Evolutionary conservation across 1,140 invertebrate genomes (phyloP).

Genomic region (Brachionus calyciflorus): DNA sequence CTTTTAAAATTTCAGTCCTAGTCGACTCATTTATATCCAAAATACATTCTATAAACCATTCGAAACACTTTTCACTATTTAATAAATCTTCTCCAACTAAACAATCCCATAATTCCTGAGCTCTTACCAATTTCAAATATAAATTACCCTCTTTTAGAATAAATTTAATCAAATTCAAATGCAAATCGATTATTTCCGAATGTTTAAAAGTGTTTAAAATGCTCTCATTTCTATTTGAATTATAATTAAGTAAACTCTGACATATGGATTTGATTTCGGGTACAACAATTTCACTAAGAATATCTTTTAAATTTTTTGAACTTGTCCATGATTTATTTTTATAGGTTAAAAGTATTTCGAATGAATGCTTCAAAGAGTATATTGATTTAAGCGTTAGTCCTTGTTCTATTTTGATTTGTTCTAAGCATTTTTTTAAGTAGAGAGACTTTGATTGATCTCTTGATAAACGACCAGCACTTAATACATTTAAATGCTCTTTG

Average conservation of each 20-base stretch:
- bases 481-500: slow-evolving; percentile 63
- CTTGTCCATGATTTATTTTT: neutral
- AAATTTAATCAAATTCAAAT: slow-evolving; percentile 63
- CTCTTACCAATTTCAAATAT: slow-evolving; percentile 62
- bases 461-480: slow-evolving; percentile 63
- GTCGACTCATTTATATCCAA: slow-evolving; percentile 63
- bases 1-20: slow-evolving; percentile 62
- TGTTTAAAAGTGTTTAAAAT: slow-evolving; percentile 56
- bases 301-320: slow-evolving; percentile 1
- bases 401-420: slow-evolving; percentile 62
- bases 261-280: slow-evolving; percentile 14
- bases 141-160: slow-evolving; percentile 63
- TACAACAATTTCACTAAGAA: slow-evolving; percentile 15
- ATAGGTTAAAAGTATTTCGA: neutral
- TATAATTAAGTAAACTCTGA: slow-evolving; percentile 17
- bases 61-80: slow-evolving; percentile 57
- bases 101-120: slow-evolving; percentile 63
- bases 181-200: slow-evolving; percentile 60
- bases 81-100: slow-evolving; percentile 53
- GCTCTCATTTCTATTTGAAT: neutral
- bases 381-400: slow-evolving; percentile 5
- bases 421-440: slow-evolving; percentile 63
- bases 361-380: neutral
- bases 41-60: slow-evolving; percentile 63
- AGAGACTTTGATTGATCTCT: slow-evolving; percentile 55